phyloP scores from a whole-genome alignment of 2,888 invertebrate species.

The Habrosyne pyritoides region DNA sequence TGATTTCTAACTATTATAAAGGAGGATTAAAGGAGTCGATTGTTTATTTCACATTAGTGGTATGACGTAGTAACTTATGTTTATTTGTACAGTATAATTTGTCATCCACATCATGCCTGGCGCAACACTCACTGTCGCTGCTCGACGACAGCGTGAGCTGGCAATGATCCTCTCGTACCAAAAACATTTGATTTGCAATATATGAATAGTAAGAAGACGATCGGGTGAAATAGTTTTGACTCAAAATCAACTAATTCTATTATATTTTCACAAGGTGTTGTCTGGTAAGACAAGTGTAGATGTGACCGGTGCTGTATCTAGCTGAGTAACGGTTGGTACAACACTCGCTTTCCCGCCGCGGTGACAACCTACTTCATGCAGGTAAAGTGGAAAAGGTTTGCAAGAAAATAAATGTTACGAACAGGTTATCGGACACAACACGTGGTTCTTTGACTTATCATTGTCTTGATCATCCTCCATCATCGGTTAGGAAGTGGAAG shows the following conservation, averaged over 20 bases:
- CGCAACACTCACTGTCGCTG: slow-evolving; percentile 56
- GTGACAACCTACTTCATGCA: slow-evolving; percentile 66
- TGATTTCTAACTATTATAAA: slow-evolving; percentile 60
- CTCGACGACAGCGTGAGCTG: slow-evolving; percentile 66
- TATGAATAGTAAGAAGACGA: slow-evolving; percentile 50
- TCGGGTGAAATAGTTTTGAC: slow-evolving; percentile 72
- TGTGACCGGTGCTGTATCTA: slow-evolving; percentile 78
- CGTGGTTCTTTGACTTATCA: slow-evolving; percentile 68
- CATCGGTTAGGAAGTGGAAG: slow-evolving; percentile 81
- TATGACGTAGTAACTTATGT: slow-evolving; percentile 66
- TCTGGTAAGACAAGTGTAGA: slow-evolving; percentile 82
- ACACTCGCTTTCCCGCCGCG: slow-evolving; percentile 66
- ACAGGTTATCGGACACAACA: slow-evolving; percentile 70
- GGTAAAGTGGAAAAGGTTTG: slow-evolving; percentile 82
- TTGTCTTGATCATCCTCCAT: slow-evolving; percentile 72
- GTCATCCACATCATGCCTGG: slow-evolving; percentile 66
- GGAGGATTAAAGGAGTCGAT: slow-evolving; percentile 71
- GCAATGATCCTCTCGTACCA: slow-evolving; percentile 70
- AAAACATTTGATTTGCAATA: slow-evolving; percentile 60
- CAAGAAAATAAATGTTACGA: slow-evolving; percentile 59
- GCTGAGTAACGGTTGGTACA: slow-evolving; percentile 76
- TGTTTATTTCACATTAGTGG: slow-evolving; percentile 63
- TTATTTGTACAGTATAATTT: slow-evolving; percentile 61
- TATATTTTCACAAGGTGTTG: slow-evolving; percentile 84
- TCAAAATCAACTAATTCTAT: slow-evolving; percentile 82